phyloP scores from a whole-genome alignment of 2,797 vertebrate species.

The Hephaestus fuliginosus region DNA sequence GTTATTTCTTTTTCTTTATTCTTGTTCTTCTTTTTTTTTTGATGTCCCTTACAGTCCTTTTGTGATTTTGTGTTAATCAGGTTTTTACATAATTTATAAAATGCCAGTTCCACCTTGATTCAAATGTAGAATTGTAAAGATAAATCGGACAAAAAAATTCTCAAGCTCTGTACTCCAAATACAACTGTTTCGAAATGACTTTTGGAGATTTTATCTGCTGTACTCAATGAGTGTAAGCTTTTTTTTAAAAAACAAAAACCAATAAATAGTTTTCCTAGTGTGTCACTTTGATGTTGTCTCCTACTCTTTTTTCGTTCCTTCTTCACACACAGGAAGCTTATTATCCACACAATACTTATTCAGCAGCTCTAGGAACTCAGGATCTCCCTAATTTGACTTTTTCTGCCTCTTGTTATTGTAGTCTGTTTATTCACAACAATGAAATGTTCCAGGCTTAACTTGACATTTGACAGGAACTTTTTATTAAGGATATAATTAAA shows the following conservation, averaged over 20 bases:
- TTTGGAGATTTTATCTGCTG: constrained; percentile 99
- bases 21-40: constrained; percentile 81
- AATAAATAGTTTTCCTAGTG: constrained; percentile 99
- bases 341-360: neutral
- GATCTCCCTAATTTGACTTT: neutral
- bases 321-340: neutral
- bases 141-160: constrained; percentile 61
- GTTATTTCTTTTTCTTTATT: constrained; percentile 80
- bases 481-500: neutral
- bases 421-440: neutral
- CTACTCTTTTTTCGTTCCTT: constrained; percentile 19
- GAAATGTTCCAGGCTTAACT: too few relatives aligned
- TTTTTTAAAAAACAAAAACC: constrained; percentile 86
- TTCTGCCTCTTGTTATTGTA: neutral
- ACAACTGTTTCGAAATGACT: constrained; percentile 91
- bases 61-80: constrained; percentile 86
- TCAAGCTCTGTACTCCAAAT: constrained; percentile 88
- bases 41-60: constrained; percentile 86
- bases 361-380: neutral
- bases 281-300: constrained; percentile 79
- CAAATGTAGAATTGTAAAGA: constrained; percentile 89
- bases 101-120: constrained; percentile 83
- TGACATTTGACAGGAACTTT: neutral
- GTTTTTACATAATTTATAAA: constrained; percentile 94
- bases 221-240: constrained; percentile 98